Percentiles rank a stretch among this genome's conserved stretches.
Evolutionary conservation across 2,888 invertebrate species (phyloP).

Genomic region (Flabesymbios commensalis): DNA sequence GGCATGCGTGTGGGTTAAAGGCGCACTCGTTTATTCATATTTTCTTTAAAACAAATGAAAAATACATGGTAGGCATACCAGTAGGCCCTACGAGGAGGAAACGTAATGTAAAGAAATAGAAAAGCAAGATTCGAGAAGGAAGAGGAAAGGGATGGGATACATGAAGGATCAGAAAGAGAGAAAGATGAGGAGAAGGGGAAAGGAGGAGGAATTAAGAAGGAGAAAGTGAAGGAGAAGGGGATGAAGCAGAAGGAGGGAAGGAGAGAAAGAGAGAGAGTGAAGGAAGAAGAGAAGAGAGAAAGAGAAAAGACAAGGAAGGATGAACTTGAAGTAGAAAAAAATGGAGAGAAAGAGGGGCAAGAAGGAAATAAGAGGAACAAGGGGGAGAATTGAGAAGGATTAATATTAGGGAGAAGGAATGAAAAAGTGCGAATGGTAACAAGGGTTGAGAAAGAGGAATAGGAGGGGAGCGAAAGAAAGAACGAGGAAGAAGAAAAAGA

Average conservation of each 20-base stretch:
- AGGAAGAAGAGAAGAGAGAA: background rate
- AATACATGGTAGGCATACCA: too few species aligned
- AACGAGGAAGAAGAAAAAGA: background rate
- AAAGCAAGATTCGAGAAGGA: too few species aligned
- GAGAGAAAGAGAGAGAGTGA: background rate
- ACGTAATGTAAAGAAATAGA: too few species aligned
- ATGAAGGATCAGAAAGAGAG: too few species aligned
- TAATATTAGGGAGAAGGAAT: background rate
- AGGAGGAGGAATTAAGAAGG: constrained; percentile 23
- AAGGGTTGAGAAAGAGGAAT: background rate
- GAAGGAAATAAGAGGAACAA: too few species aligned
- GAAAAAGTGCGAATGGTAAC: background rate
- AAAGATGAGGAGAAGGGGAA: constrained; percentile 23
- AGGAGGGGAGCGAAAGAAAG: background rate
- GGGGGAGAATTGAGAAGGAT: too few species aligned
- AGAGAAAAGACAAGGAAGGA: too few species aligned
- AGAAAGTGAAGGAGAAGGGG: constrained; percentile 23
- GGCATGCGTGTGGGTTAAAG: too few species aligned
- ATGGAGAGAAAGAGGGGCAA: background rate
- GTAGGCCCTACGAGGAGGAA: too few species aligned
- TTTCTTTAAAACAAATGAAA: too few species aligned
- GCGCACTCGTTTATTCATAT: too few species aligned
- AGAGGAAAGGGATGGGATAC: too few species aligned
- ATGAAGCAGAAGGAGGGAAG: constrained; percentile 5
- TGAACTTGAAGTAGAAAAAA: background rate